phyloP scores from a whole-genome alignment of 2,888 invertebrate genomes.

The Meiosimyza platycephala region DNA sequence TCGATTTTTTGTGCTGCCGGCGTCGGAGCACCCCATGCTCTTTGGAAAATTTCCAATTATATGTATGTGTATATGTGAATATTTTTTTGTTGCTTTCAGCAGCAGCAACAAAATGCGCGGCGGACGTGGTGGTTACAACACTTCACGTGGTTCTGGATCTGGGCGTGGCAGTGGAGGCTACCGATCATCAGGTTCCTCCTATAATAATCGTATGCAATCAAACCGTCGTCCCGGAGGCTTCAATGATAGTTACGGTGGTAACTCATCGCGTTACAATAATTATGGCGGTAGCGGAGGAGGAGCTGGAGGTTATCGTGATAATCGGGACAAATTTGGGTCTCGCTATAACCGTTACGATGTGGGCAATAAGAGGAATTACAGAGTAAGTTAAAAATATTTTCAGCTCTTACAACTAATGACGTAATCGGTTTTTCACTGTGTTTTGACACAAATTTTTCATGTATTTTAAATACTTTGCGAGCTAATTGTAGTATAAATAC shows the following conservation, averaged over 20 bases:
- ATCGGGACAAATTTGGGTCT: conserved; percentile 51
- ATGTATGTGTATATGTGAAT: too few species aligned
- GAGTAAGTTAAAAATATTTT: conserved; percentile 52
- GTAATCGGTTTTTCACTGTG: too few species aligned
- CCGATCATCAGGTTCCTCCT: conserved; percentile 55
- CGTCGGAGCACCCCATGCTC: too few species aligned
- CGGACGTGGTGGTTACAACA: conserved; percentile 34
- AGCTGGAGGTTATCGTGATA: conserved; percentile 57
- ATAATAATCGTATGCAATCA: conserved; percentile 58
- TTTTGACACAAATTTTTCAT: too few species aligned
- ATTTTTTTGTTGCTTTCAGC: too few species aligned
- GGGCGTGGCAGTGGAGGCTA: conserved; percentile 42
- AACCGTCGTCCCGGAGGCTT: conserved; percentile 56
- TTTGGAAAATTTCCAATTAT: too few species aligned
- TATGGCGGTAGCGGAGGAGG: conserved; percentile 54
- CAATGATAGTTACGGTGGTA: conserved; percentile 53
- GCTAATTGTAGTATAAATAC: neutral
- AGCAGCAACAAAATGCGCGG: conserved; percentile 38
- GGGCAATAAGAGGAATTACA: conserved; percentile 61
- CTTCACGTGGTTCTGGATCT: conserved; percentile 36
- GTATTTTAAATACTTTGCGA: too few species aligned
- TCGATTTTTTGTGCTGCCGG: conserved; percentile 21
- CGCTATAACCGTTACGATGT: conserved; percentile 46
- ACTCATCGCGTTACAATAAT: conserved; percentile 50
- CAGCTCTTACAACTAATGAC: neutral